Percentiles rank a stretch among this genome's conserved stretches.
These are phyloP conservation scores for Macrochelys suwanniensis DNA, from an alignment of 2,797 vertebrate genomes.

Conservation along the genomic window DNA sequence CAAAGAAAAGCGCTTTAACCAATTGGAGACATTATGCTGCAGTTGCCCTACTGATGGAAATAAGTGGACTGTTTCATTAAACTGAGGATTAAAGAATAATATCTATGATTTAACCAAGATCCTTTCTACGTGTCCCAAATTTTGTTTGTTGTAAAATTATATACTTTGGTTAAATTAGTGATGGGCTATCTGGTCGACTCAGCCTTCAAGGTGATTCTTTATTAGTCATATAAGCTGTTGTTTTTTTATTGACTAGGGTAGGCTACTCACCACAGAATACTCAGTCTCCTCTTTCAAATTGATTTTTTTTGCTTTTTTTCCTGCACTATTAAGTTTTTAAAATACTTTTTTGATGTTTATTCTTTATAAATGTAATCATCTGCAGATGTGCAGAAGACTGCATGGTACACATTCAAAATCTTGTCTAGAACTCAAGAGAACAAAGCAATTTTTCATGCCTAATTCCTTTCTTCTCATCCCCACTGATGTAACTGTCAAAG, in stretches of 20 bases:
- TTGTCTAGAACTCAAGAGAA: slow-evolving; percentile 64
- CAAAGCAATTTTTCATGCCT: slow-evolving; percentile 80
- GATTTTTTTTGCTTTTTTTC: slow-evolving; percentile 36
- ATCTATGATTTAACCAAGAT: neutral
- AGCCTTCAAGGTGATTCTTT: slow-evolving; percentile 56
- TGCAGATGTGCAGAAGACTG: slow-evolving; percentile 68
- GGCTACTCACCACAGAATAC: slow-evolving; percentile 66
- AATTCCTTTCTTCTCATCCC: slow-evolving; percentile 84
- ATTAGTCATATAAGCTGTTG: slow-evolving; percentile 55
- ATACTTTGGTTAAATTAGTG: slow-evolving; percentile 7
- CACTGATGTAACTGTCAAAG: slow-evolving; percentile 73
- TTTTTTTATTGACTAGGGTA: slow-evolving; percentile 58
- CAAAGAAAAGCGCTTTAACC: neutral
- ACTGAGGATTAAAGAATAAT: slow-evolving; percentile 8
- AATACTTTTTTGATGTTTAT: slow-evolving; percentile 51
- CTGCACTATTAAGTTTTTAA: slow-evolving; percentile 59
- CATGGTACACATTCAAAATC: slow-evolving; percentile 47
- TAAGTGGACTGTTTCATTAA: neutral
- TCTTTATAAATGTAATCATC: slow-evolving; percentile 70
- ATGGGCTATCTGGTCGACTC: slow-evolving; percentile 37
- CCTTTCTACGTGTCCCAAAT: neutral
- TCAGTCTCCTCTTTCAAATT: slow-evolving; percentile 49
- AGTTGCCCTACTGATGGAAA: neutral
- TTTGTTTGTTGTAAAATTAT: slow-evolving; percentile 20
- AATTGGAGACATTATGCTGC: neutral